Conservation (phyloP, 2,113 vertebrate genomes). For the Anhinga rufa region DNA sequence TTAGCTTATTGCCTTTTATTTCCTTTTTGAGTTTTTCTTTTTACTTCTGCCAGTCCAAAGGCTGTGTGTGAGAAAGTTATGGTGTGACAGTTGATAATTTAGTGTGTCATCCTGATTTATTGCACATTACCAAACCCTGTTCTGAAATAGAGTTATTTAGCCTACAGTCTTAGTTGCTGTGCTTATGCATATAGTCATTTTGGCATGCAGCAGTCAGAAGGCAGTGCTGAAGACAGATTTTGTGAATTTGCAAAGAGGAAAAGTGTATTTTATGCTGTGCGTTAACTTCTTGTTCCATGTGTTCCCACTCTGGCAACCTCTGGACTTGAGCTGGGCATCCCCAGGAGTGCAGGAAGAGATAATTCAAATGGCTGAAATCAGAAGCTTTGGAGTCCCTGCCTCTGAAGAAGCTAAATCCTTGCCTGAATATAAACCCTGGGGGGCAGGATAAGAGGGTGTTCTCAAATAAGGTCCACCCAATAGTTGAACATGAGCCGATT, state of each 20-base stretch:
- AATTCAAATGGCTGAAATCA: rapidly evolving
- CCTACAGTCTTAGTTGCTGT: neutral
- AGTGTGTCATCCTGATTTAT: neutral
- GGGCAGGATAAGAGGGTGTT: neutral
- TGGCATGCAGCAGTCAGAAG: neutral
- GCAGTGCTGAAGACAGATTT: neutral
- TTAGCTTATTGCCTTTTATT: neutral
- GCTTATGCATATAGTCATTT: neutral
- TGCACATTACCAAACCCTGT: neutral
- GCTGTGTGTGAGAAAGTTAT: neutral
- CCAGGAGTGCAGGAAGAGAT: rapidly evolving
- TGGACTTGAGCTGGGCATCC: neutral
- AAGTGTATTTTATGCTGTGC: neutral
- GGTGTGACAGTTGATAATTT: neutral
- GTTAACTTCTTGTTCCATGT: neutral
- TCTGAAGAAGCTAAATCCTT: neutral
- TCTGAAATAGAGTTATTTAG: neutral
- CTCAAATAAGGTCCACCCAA: neutral
- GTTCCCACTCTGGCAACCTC: neutral
- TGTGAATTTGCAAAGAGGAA: neutral
- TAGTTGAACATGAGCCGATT: neutral
- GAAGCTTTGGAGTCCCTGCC: no score
- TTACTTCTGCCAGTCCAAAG: neutral
- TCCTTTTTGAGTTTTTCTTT: neutral
- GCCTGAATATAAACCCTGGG: neutral